These are phyloP conservation scores for Aquatica leii DNA, from an alignment of 2,888 invertebrate species.

Conservation along the genomic window DNA sequence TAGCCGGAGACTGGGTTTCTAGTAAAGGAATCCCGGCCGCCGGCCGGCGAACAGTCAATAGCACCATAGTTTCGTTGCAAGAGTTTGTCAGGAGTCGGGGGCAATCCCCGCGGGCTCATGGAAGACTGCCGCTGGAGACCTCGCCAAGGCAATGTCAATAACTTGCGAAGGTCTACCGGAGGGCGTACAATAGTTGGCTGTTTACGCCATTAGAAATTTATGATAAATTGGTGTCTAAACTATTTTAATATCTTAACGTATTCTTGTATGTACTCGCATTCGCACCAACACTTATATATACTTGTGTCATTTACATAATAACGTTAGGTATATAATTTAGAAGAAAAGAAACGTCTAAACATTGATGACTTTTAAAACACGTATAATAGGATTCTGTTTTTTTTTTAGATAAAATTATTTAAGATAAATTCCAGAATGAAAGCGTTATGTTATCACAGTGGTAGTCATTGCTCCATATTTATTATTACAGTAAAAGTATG, in stretches of 20 bases:
- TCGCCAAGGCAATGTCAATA: conserved; percentile 54
- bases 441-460: conserved; percentile 64
- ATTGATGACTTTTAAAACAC: conserved; percentile 56
- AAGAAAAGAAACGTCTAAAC: conserved; percentile 53
- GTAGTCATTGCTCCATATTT: conserved; percentile 63
- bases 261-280: conserved; percentile 70
- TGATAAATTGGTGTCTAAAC: conserved; percentile 52
- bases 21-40: conserved; percentile 33
- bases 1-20: conserved; percentile 37
- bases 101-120: conserved; percentile 58
- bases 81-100: conserved; percentile 49
- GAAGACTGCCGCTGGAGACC: conserved; percentile 61
- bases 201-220: conserved; percentile 32
- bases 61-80: conserved; percentile 62
- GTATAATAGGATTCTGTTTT: conserved; percentile 53
- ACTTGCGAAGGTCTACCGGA: conserved; percentile 39
- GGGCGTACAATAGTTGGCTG: conserved; percentile 34
- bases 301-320: conserved; percentile 29
- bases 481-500: conserved; percentile 36
- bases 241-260: conserved; percentile 70
- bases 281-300: conserved; percentile 37
- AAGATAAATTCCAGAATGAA: conserved; percentile 61
- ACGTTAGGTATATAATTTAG: conserved; percentile 43
- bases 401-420: conserved; percentile 56
- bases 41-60: conserved; percentile 57